Percentiles rank a stretch among this genome's conserved stretches.
Evolutionary conservation across 2,797 vertebrate species (phyloP).

Genomic region (Gallirallus australis): DNA sequence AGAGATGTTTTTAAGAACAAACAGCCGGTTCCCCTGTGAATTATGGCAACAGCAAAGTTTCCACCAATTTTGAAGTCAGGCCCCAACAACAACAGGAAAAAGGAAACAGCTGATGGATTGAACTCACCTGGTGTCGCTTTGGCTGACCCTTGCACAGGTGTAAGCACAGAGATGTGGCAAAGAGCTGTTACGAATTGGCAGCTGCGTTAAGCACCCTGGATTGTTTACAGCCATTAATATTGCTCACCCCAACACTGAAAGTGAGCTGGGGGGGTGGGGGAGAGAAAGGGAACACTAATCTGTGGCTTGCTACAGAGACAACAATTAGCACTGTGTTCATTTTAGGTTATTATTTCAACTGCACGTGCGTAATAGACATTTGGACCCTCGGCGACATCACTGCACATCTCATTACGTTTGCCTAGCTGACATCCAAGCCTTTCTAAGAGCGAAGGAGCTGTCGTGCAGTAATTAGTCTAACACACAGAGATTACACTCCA

Average conservation of each 20-base stretch:
- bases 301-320: not conserved
- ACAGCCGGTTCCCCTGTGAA: not conserved
- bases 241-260: not conserved
- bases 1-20: not conserved
- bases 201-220: not conserved
- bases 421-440: not conserved
- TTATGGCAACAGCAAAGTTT: not conserved
- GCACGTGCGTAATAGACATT: not conserved
- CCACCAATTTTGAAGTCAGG: not conserved
- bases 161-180: not conserved
- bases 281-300: not conserved
- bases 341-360: not conserved
- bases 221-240: not conserved
- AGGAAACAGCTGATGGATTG: not conserved
- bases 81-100: not conserved
- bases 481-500: not conserved
- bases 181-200: not conserved
- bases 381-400: not conserved
- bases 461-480: not conserved
- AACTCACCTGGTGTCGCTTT: slow-evolving; percentile 5
- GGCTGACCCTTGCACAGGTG: not conserved
- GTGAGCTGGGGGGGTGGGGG: not conserved
- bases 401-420: not conserved
- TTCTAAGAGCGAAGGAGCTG: not conserved
- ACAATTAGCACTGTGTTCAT: not conserved